Conservation (phyloP, 1,140 invertebrate genomes). For the Gryon sp. region DNA sequence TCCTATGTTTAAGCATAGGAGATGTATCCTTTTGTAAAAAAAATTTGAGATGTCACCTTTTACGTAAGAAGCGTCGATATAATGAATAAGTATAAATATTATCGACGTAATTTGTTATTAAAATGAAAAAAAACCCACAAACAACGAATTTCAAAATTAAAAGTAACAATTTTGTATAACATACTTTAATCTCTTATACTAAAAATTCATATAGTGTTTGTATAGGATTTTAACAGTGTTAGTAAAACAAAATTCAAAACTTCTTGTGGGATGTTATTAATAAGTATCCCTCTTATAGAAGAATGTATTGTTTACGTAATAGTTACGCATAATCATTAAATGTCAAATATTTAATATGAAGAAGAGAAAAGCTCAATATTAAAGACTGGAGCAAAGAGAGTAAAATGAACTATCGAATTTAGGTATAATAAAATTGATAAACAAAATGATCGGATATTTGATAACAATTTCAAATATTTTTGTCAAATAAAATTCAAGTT, state of each 20-base stretch:
- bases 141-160: conserved; percentile 14
- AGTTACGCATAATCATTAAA: conserved; percentile 51
- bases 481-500: not conserved
- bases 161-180: not conserved
- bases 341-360: conserved; percentile 35
- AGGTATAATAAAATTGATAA: conserved; percentile 2
- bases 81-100: no score
- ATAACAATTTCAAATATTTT: not conserved
- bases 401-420: conserved; percentile 30
- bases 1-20: no score
- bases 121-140: no score
- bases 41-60: no score
- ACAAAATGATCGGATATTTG: not conserved
- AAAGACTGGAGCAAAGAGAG: conserved; percentile 43
- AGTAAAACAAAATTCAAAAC: conserved; percentile 14
- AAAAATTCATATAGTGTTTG: no score
- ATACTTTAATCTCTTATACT: not conserved
- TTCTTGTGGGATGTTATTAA: conserved; percentile 32
- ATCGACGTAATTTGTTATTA: no score
- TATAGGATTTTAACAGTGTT: no score
- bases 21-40: no score
- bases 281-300: conserved; percentile 43
- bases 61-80: no score
- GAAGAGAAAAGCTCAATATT: conserved; percentile 42
- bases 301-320: conserved; percentile 43